Base-by-base conservation (phyloP, 1,140 invertebrate species). In the Lordiphosa mommai region DNA sequence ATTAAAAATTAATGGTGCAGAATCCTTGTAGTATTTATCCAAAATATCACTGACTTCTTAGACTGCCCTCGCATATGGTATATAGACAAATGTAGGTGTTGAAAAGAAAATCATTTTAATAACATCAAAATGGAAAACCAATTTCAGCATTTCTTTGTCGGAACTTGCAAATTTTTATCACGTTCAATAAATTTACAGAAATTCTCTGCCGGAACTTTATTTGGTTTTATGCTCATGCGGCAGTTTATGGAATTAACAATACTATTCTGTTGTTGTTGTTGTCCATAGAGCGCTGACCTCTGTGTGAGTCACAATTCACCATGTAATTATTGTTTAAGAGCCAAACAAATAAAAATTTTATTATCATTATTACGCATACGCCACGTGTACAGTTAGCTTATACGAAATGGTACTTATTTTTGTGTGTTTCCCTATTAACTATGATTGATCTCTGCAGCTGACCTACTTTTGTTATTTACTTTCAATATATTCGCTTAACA, bases 391-490 rank as follows among this genome's bases (percentile, higher is more conserved):
- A 38, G 40, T 16, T 17, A 37, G 10, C 7, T 29, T n/a, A 17
- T 36, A 29, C 36, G 14, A 14, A 34, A 10, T 51, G n/a, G 1
- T 8, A 10, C 12, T 33, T 51, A 27, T 41, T 1, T 12, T 16
- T 14, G 7, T 41, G 37, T 20, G 17, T 34, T 38, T 17, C 3
- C 12, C 9, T 10, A 34, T 27, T 12, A 30, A 33, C 50, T 67
- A 76, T 82, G 76, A 80, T 74, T 74, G 71, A 80, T 80, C 60
- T 57, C 29, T 55, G 52, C 29, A 40, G 58, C 55, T 80, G 76
- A 80, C 76, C 76, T 51, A 80, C 61, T 63, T 82, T 71, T 38
- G 58, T 37, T 82, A 71, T 80, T 74, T 67, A 68, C 66, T 80
- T 82, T 82, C 71, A 82, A 82, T 63, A 67, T 67, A 67, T 67